A percentile compares a stretch with the other conserved stretches of the same genome.
phyloP scores from a whole-genome alignment of 2,113 vertebrate species.

The Lepisosteus oculatus region DNA sequence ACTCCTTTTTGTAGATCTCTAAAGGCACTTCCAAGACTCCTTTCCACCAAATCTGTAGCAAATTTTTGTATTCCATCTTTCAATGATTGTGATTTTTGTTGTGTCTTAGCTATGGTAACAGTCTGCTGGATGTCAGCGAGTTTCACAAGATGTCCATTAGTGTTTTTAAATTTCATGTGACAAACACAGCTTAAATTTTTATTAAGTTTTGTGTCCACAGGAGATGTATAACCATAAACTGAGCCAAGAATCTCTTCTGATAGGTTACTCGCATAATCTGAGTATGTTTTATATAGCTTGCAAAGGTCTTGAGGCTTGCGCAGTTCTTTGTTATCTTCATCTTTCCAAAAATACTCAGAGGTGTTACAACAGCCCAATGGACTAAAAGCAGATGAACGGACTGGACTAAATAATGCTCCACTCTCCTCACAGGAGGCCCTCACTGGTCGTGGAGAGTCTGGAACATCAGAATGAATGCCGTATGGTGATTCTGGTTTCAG shows the following conservation, averaged over 20 bases:
- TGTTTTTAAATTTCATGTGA: constrained; percentile 67
- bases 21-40: constrained; percentile 87
- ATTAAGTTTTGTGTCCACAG: constrained; percentile 64
- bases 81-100: constrained; percentile 74
- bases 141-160: constrained; percentile 66
- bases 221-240: constrained; percentile 71
- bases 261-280: constrained; percentile 81
- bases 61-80: constrained; percentile 91
- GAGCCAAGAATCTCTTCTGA: constrained; percentile 85
- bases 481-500: constrained; percentile 85
- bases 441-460: constrained; percentile 78
- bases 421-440: constrained; percentile 79
- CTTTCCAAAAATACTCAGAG: constrained; percentile 80
- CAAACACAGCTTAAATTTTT: constrained; percentile 72
- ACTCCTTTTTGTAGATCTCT: constrained; percentile 92
- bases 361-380: constrained; percentile 71
- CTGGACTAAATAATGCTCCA: constrained; percentile 83
- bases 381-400: constrained; percentile 90
- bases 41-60: constrained; percentile 89
- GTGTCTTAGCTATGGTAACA: constrained; percentile 64
- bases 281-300: constrained; percentile 71
- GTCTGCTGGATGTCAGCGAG: constrained; percentile 71
- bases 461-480: constrained; percentile 67
- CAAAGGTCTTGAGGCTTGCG: constrained; percentile 62
- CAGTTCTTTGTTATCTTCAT: constrained; percentile 52